phyloP scores from a whole-genome alignment of 2,888 invertebrate species.

The Quadriops clusia region DNA sequence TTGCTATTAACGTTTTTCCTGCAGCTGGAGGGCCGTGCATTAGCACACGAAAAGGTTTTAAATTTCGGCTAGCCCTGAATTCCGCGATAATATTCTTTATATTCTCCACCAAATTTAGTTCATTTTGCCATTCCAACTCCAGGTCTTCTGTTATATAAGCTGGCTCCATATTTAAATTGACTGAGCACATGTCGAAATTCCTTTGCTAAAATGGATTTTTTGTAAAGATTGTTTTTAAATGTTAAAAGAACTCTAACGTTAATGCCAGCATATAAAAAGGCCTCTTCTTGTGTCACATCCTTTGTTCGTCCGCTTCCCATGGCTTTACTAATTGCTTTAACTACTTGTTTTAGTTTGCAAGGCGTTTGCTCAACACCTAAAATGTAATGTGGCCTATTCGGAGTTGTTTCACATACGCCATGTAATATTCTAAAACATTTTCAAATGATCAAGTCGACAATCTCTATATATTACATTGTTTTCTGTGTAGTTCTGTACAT shows the following conservation, averaged over 20 bases:
- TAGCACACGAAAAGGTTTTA: slow-evolving; percentile 47
- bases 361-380: slow-evolving; percentile 50
- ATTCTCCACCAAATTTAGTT: slow-evolving; percentile 39
- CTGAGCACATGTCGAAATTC: slow-evolving; percentile 43
- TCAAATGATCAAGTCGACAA: slow-evolving; percentile 22
- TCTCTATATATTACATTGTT: slow-evolving; percentile 6
- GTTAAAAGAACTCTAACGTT: slow-evolving; percentile 23
- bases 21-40: slow-evolving; percentile 54
- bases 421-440: slow-evolving; percentile 22
- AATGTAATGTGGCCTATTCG: slow-evolving; percentile 45
- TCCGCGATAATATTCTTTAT: slow-evolving; percentile 36
- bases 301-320: slow-evolving; percentile 45
- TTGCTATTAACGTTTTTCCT: slow-evolving; percentile 51
- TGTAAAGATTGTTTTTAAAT: background rate
- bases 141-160: slow-evolving; percentile 40
- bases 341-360: slow-evolving; percentile 42
- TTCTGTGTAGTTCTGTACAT: slow-evolving; percentile 13
- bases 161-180: slow-evolving; percentile 49
- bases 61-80: slow-evolving; percentile 41
- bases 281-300: slow-evolving; percentile 44
- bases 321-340: slow-evolving; percentile 44
- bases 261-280: slow-evolving; percentile 43
- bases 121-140: slow-evolving; percentile 44
- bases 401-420: slow-evolving; percentile 38
- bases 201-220: slow-evolving; percentile 39